Conservation (phyloP, 2,888 invertebrate species). For the Drosophila borealis region DNA sequence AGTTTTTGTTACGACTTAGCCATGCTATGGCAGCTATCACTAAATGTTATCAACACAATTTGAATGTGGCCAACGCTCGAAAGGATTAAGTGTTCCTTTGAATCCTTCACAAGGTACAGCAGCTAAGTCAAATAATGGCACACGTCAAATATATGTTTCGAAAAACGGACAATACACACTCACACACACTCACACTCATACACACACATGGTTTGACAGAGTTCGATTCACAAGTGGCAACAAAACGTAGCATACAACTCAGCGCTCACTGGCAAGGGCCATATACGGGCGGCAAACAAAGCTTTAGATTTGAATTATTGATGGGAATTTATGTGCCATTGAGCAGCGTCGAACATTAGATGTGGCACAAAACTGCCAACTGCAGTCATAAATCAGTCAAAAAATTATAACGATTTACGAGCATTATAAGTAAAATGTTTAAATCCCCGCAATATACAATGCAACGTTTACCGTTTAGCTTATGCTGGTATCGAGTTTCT, state of each 20-base stretch:
- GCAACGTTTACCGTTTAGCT: slow-evolving; percentile 26
- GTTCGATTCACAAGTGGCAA: slow-evolving; percentile 15
- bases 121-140: slow-evolving; percentile 45
- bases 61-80: slow-evolving; percentile 19
- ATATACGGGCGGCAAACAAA: slow-evolving; percentile 26
- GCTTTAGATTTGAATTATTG: slow-evolving; percentile 68
- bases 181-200: slow-evolving; percentile 12
- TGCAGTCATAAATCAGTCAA: slow-evolving; percentile 65
- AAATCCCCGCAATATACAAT: background rate
- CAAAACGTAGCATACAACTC: slow-evolving; percentile 31
- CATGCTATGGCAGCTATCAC: slow-evolving; percentile 40
- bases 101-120: slow-evolving; percentile 21
- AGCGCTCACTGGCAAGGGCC: slow-evolving; percentile 22
- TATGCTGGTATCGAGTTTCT: background rate
- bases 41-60: slow-evolving; percentile 25
- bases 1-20: slow-evolving; percentile 52
- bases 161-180: slow-evolving; percentile 27
- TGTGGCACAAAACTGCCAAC: slow-evolving; percentile 45
- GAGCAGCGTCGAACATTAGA: slow-evolving; percentile 31
- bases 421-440: slow-evolving; percentile 31
- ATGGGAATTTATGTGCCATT: slow-evolving; percentile 67
- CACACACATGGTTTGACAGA: slow-evolving; percentile 20
- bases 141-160: slow-evolving; percentile 27
- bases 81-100: slow-evolving; percentile 19
- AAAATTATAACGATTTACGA: slow-evolving; percentile 52